A percentile compares a stretch with the other conserved stretches of the same genome.
Conservation (phyloP, 2,888 invertebrate species). For the Morinoia aosen region DNA sequence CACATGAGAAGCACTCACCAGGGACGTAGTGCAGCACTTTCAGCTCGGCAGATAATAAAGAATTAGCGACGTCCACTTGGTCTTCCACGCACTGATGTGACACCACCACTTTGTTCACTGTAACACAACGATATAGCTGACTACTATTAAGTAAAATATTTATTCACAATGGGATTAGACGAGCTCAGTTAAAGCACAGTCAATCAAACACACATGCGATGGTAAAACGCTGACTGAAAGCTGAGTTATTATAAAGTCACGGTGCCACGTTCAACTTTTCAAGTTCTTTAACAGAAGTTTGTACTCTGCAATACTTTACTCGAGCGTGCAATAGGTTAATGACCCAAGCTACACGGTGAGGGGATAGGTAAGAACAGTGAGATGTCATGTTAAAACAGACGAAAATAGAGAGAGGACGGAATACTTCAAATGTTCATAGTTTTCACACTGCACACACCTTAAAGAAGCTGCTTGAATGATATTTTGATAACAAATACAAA, state of each 20-base stretch:
- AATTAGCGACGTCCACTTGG: not conserved
- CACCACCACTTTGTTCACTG: slow-evolving; percentile 40
- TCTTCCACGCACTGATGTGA: not conserved
- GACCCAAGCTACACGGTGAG: not conserved
- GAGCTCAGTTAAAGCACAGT: not conserved
- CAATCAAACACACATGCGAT: not conserved
- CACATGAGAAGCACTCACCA: not conserved
- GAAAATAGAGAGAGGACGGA: not conserved
- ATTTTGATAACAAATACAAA: no score
- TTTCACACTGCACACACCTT: no score
- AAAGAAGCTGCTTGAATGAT: no score
- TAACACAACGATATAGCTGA: not conserved
- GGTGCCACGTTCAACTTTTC: not conserved
- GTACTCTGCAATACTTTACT: not conserved
- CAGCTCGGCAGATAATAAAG: not conserved
- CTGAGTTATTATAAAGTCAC: not conserved
- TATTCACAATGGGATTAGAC: not conserved
- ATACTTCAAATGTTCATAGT: no score
- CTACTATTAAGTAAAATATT: no score
- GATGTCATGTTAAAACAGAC: not conserved
- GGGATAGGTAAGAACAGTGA: not conserved
- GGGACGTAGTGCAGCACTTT: not conserved
- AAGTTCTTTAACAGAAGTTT: no score
- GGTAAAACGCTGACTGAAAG: not conserved
- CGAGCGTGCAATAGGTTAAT: not conserved